Evolutionary conservation across 2,113 vertebrate species (phyloP).

Genomic region (Phaetusa simplex): DNA sequence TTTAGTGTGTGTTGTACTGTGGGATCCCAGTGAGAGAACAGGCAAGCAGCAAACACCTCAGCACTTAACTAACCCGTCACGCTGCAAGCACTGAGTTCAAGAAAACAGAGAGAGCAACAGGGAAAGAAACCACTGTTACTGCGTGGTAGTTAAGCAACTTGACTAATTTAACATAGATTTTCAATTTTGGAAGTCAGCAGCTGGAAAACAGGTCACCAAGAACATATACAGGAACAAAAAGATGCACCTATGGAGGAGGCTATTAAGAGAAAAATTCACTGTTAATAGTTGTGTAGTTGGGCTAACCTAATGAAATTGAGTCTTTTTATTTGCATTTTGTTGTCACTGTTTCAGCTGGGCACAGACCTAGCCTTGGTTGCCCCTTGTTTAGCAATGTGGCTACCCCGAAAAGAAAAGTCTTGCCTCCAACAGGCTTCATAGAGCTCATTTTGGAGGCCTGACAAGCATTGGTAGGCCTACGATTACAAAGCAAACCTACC

Average conservation of each 20-base stretch:
- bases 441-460: background rate
- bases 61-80: background rate
- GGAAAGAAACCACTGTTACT: background rate
- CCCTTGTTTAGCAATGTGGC: background rate
- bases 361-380: background rate
- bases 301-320: background rate
- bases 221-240: background rate
- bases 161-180: background rate
- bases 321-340: background rate
- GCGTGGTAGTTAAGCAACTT: background rate
- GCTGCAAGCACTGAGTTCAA: background rate
- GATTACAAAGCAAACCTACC: background rate
- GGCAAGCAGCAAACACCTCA: background rate
- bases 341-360: background rate
- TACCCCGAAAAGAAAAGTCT: background rate
- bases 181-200: background rate
- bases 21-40: background rate
- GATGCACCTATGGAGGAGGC: background rate
- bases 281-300: background rate
- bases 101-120: background rate
- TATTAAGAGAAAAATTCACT: background rate
- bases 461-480: rapidly evolving
- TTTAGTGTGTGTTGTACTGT: background rate
- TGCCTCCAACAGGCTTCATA: background rate
- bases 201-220: background rate